Conservation (phyloP, 2,113 vertebrate species). For the Antigone vipio region DNA sequence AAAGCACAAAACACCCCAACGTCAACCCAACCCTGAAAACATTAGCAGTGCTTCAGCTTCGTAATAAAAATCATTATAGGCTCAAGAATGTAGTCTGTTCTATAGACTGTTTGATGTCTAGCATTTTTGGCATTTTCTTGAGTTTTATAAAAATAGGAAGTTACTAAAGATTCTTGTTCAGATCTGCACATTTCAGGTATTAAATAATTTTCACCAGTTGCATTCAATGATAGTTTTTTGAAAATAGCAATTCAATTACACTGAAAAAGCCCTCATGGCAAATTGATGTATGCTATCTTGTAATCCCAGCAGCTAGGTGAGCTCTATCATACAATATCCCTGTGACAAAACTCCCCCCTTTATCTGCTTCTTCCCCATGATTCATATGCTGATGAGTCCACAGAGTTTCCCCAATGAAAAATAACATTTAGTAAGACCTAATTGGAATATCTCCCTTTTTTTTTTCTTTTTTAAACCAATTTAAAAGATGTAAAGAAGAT, state of each 20-base stretch:
- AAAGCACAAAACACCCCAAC: neutral
- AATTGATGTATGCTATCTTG: neutral
- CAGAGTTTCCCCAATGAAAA: neutral
- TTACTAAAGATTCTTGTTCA: neutral
- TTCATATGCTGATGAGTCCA: neutral
- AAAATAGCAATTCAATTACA: neutral
- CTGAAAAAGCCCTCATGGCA: neutral
- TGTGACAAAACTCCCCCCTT: constrained; percentile 4
- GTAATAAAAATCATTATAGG: neutral
- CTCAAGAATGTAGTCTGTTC: neutral
- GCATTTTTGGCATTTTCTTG: neutral
- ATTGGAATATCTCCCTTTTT: neutral
- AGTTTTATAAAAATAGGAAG: neutral
- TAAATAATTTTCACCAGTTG: neutral
- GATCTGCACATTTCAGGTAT: neutral
- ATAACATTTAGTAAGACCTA: neutral
- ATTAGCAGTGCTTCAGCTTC: neutral
- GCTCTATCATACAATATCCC: neutral
- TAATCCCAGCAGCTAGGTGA: neutral
- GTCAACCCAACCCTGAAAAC: neutral
- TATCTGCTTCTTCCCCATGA: neutral
- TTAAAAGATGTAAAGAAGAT: neutral
- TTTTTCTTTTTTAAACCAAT: neutral
- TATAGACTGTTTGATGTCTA: neutral
- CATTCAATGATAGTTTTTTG: neutral